Base-by-base conservation (phyloP, 2,888 invertebrate genomes). In the Melieria picta region DNA sequence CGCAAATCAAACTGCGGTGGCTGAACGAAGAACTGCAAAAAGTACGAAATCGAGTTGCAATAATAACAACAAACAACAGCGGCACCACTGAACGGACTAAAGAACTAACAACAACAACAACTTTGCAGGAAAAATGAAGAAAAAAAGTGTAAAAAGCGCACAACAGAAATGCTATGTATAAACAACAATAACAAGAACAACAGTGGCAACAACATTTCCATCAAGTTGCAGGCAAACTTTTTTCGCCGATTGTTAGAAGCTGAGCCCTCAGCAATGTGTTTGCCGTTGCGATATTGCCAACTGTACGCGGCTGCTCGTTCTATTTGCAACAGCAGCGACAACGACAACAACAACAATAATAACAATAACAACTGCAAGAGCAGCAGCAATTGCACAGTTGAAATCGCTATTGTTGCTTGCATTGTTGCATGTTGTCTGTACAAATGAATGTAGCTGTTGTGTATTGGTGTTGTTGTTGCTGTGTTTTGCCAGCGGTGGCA, bases 401-500 rank as follows among this genome's bases (percentile, higher is more conserved):
- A 65, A 65, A 65, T 65, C 65, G 46, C 56, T 4, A 30, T 30
- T 30, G 30, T 30, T 30, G 30, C 30, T 65, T 46, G 16, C 65
- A 16, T 56, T 55, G 55, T 57, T 42, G 65, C 65, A 56, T 65
- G 65, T 65, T 65, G 65, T 65, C 56, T 65, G 65, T 56, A 55
- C 65, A 65, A 65, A 65, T 65, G 65, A 65, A 65, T 75, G 75
- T 76, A 52, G 70, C n/a, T 50, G 74, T 45, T 30, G 30, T 30
- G 30, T 30, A 30, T 30, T 30, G 13, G 6, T 11, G 16, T n/a
- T 63, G 30, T 42, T 74, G 76, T 65, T 69, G 62, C 67, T 73
- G 66, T 67, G 63, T 67, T 73, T 56, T 10, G 65, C 9, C 30
- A 50, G 58, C 46, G 56, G 55, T 50, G 56, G 47, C 52, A 47